These are phyloP conservation scores for Ascidia mentula DNA, from an alignment of 23 tunicate species.

Conservation along the genomic window DNA sequence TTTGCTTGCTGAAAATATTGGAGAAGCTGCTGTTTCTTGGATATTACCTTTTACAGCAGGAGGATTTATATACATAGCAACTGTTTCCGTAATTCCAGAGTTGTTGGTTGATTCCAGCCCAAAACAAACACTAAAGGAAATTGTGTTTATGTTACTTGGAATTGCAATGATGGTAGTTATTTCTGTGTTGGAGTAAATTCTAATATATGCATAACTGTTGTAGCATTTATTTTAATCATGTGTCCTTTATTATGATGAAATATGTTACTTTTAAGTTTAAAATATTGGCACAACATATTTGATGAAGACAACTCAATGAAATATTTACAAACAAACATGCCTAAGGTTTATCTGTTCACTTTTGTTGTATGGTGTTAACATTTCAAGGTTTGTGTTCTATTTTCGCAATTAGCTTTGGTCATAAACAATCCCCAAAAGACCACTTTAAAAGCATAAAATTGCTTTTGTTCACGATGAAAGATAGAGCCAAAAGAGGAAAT, in stretches of 20 bases:
- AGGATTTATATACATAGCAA: conserved; percentile 96
- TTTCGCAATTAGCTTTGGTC: no score
- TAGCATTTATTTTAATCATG: not conserved
- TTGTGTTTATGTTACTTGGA: conserved; percentile 88
- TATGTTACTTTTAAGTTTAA: no score
- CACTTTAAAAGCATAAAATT: no score
- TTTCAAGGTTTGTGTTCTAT: no score
- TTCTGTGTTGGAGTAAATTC: conserved; percentile 56
- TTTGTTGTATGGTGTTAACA: no score
- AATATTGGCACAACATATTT: no score
- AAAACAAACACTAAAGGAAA: conserved; percentile 80
- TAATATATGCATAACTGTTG: not conserved
- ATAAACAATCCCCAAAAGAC: no score
- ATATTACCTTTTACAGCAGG: conserved; percentile 97
- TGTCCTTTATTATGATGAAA: not conserved
- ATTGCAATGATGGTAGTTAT: conserved; percentile 95
- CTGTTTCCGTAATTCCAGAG: conserved; percentile 96
- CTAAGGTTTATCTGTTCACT: no score
- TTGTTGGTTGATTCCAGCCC: conserved; percentile 66
- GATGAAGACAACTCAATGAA: no score
- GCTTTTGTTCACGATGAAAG: no score
- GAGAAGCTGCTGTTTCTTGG: conserved; percentile 87
- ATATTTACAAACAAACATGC: no score
- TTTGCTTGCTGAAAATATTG: conserved; percentile 81
- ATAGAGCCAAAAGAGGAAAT: no score